These are phyloP conservation scores for Elmis aenea DNA, from an alignment of 2,888 invertebrate genomes.

Conservation along the genomic window DNA sequence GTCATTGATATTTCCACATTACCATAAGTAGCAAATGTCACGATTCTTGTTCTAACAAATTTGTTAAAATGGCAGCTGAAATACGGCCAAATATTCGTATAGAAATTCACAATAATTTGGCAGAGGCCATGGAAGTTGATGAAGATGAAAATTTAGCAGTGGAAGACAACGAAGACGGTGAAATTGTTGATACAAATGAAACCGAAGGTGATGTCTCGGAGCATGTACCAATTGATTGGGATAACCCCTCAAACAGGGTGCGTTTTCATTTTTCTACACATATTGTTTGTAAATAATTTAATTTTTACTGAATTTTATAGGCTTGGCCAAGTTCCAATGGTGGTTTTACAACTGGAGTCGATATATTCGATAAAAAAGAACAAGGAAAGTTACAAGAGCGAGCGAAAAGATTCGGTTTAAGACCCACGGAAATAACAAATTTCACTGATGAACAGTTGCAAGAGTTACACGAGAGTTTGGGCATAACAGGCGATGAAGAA, in stretches of 20 bases:
- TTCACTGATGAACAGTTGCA: conserved; percentile 45
- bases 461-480: conserved; percentile 49
- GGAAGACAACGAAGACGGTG: conserved; percentile 44
- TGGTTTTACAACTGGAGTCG: conserved; percentile 48
- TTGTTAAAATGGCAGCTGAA: conserved; percentile 21
- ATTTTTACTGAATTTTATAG: conserved; percentile 26
- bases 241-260: background rate
- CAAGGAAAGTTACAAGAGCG: conserved; percentile 52
- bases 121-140: conserved; percentile 51
- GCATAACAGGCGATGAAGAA: conserved; percentile 54
- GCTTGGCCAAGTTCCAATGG: conserved; percentile 39
- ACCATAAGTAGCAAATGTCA: no score
- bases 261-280: background rate
- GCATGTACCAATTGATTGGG: background rate
- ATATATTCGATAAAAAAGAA: conserved; percentile 50
- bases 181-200: conserved; percentile 40
- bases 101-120: conserved; percentile 46
- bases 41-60: background rate
- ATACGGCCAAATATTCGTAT: conserved; percentile 45
- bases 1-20: no score
- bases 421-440: conserved; percentile 42
- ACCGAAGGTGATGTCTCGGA: conserved; percentile 16
- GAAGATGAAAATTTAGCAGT: conserved; percentile 24
- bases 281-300: conserved; percentile 3
- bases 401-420: conserved; percentile 55